Conservation (phyloP, 2,888 invertebrate species). For the Himalopsyche tibetana region DNA sequence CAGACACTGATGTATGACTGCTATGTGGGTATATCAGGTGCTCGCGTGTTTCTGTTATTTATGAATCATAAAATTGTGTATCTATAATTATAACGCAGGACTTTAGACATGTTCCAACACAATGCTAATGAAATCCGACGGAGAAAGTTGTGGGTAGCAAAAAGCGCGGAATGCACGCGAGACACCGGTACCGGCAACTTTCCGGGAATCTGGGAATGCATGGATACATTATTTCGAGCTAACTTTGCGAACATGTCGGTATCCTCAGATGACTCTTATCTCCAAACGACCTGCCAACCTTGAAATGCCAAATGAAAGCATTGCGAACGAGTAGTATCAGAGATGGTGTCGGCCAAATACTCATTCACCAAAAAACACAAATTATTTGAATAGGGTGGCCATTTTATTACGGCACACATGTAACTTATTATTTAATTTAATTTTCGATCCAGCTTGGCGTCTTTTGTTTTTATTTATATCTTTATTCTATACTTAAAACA, state of each 20-base stretch:
- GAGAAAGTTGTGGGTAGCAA: conserved; percentile 22
- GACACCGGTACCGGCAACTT: neutral
- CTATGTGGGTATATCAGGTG: no score
- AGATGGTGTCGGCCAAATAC: neutral
- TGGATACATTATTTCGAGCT: neutral
- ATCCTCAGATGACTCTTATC: neutral
- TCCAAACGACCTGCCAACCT: neutral
- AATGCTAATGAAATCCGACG: neutral
- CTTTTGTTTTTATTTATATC: no score
- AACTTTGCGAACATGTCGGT: neutral
- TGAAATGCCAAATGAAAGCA: conserved; percentile 37
- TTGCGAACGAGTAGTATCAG: neutral
- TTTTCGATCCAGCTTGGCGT: no score
- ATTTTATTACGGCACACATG: neutral
- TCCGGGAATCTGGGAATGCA: conserved; percentile 1
- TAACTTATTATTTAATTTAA: no score
- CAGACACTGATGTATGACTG: no score
- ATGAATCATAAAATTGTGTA: conserved; percentile 23
- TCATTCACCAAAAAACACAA: conserved; percentile 29
- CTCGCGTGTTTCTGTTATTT: conserved; percentile 1
- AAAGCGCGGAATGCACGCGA: neutral
- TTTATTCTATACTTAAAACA: no score
- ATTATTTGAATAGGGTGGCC: conserved; percentile 2
- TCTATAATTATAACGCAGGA: neutral
- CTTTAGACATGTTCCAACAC: neutral